These are phyloP conservation scores for Nothura maculosa DNA, from an alignment of 2,797 vertebrate genomes.

Conservation along the genomic window DNA sequence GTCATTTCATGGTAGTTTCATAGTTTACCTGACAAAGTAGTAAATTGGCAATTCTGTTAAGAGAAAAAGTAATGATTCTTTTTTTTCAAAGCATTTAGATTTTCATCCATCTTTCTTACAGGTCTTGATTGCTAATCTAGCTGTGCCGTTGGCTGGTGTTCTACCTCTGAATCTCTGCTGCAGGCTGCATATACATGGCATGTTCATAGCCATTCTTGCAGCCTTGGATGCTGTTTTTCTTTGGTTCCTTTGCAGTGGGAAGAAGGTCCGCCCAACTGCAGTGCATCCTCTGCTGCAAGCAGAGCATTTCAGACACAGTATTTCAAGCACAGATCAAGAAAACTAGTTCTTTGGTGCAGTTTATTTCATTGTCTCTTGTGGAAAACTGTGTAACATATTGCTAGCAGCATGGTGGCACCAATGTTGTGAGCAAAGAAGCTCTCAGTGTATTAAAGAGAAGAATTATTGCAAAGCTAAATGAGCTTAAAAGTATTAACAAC, in stretches of 20 bases:
- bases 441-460: not conserved
- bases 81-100: not conserved
- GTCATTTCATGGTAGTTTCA: not conserved
- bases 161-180: not conserved
- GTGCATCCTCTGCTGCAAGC: not conserved
- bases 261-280: not conserved
- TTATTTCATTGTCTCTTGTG: not conserved
- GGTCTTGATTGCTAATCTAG: not conserved
- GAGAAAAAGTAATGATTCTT: not conserved
- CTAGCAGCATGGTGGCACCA: not conserved
- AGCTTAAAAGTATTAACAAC: not conserved
- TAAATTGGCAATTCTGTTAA: not conserved
- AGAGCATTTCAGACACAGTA: not conserved
- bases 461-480: not conserved
- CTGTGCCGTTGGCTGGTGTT: not conserved
- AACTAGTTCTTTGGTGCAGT: not conserved
- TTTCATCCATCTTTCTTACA: slow-evolving; percentile 39
- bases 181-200: not conserved
- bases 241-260: not conserved
- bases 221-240: not conserved
- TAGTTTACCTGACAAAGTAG: not conserved
- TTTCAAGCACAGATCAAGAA: not conserved
- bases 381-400: not conserved
- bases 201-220: not conserved
- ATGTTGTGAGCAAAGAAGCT: not conserved